Evolutionary conservation across 2,797 vertebrate genomes (phyloP).

Genomic region (Syndactyla subalaris): DNA sequence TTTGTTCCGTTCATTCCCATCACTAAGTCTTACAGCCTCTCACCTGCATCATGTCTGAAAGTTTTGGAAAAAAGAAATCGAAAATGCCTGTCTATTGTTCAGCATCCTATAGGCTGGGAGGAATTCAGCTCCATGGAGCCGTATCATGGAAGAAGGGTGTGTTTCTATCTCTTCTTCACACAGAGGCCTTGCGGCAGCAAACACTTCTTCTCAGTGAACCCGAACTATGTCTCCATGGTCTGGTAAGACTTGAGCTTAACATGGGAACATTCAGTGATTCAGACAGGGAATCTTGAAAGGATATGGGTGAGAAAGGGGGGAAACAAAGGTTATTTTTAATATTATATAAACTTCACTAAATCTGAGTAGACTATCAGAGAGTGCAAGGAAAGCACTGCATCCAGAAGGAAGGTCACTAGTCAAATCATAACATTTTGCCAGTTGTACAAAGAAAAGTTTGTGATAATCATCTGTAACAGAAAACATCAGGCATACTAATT

Average conservation of each 20-base stretch:
- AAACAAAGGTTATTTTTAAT: background rate
- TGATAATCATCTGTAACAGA: background rate
- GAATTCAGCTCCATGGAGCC: background rate
- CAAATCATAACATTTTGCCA: background rate
- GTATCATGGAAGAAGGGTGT: background rate
- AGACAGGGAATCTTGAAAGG: background rate
- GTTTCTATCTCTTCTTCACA: background rate
- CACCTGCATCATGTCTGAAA: background rate
- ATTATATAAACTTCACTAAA: background rate
- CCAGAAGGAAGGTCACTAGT: background rate
- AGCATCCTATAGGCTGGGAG: background rate
- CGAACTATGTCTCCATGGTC: rapidly evolving
- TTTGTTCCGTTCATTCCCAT: background rate
- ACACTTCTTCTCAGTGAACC: background rate
- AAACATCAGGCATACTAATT: background rate
- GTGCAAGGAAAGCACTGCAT: background rate
- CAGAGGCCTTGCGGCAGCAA: background rate
- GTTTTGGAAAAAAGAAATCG: background rate
- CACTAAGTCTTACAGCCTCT: background rate
- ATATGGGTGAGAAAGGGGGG: background rate
- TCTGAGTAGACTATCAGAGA: background rate
- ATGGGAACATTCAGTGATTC: background rate
- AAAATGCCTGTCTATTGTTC: background rate
- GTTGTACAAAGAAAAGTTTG: background rate
- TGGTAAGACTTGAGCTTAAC: background rate